Conservation (phyloP, 2,888 invertebrate species). For the Tholera decimalis region DNA sequence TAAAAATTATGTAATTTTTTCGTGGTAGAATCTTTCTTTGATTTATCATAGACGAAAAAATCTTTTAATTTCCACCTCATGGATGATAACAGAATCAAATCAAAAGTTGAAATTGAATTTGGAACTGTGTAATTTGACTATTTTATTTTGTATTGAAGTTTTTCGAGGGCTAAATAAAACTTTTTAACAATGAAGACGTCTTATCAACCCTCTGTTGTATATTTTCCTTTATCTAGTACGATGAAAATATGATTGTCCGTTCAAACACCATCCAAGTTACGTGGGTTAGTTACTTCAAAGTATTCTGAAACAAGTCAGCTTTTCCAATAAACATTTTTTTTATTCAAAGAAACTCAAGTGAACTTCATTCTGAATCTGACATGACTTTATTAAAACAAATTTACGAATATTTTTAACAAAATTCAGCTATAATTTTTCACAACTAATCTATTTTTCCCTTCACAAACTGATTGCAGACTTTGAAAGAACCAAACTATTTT, state of each 20-base stretch:
- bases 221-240: background rate
- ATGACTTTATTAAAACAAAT: too few relatives aligned
- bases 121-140: slow-evolving; percentile 51
- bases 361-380: too few relatives aligned
- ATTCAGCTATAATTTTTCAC: background rate
- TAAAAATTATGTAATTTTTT: too few relatives aligned
- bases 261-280: background rate
- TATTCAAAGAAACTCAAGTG: too few relatives aligned
- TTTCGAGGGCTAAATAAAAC: background rate
- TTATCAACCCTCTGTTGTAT: background rate
- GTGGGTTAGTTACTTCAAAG: too few relatives aligned
- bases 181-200: background rate
- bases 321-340: too few relatives aligned
- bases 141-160: slow-evolving; percentile 5
- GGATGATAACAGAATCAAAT: slow-evolving; percentile 28
- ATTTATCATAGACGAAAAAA: slow-evolving; percentile 25
- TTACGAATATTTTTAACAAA: too few relatives aligned
- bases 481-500: background rate
- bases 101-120: slow-evolving; percentile 55
- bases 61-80: slow-evolving; percentile 15
- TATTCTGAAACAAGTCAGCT: too few relatives aligned
- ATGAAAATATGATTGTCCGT: background rate
- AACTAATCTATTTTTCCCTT: background rate
- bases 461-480: background rate
- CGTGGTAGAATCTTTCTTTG: slow-evolving; percentile 18